phyloP scores from a whole-genome alignment of 2,888 invertebrate species.

The Fragum sueziense region DNA sequence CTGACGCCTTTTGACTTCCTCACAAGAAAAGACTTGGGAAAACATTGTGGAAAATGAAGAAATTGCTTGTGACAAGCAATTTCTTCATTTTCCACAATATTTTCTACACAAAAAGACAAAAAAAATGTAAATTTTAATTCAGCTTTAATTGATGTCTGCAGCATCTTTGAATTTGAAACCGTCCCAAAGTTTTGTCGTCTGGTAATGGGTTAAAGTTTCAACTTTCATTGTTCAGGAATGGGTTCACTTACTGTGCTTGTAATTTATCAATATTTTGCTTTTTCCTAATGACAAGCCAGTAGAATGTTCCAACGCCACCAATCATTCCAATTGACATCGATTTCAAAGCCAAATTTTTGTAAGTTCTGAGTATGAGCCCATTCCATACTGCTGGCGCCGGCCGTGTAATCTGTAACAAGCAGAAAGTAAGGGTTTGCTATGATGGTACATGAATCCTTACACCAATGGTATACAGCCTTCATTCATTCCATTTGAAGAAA shows the following conservation, averaged over 20 bases:
- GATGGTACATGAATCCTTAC: background rate
- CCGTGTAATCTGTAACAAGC: constrained; percentile 2
- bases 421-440: background rate
- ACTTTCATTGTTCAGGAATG: background rate
- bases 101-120: no score
- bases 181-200: no score
- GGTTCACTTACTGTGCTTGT: background rate
- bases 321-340: background rate
- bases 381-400: background rate
- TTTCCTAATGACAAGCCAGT: constrained; percentile 10
- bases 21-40: no score
- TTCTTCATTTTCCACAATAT: no score
- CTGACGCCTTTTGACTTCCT: no score
- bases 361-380: no score
- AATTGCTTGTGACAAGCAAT: no score
- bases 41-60: no score
- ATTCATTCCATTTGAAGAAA: background rate
- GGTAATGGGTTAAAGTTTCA: background rate
- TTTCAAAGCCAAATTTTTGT: no score
- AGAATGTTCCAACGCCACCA: background rate
- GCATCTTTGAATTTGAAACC: no score
- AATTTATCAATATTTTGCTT: background rate
- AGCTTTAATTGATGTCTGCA: no score
- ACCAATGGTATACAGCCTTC: background rate
- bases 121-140: no score